Base-by-base conservation (phyloP, 1,140 invertebrate species). In the Drosophila sp. region DNA sequence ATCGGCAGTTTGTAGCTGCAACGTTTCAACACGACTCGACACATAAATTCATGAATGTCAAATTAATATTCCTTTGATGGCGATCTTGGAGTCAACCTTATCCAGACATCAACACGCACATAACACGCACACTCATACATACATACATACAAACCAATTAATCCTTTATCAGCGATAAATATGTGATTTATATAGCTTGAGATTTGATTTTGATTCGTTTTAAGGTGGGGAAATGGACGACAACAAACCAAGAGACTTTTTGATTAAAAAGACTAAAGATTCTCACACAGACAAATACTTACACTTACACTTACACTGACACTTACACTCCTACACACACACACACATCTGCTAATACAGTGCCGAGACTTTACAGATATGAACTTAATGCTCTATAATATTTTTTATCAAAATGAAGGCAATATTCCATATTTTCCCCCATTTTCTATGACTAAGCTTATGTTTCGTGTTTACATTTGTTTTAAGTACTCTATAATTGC, bases 31-130 rank as follows among this genome's bases (percentile, higher is more conserved):
- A 51, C n/a, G 48, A 34, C 9, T 27, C 34, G 13, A 40, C 70
- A 77, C 69, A 86, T 86, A 86, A 80, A 86, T 84, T 78, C 77
- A 84, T 84, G 76, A 86, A 86, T 80, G 81, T 84, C 81, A 84
- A 80, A 84, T 86, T 86, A 75, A 80, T 77, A 71, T 71, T 86
- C 71, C 74, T 73, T 69, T 75, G 76, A 63, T 73, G 72, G 58
- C 25, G 4, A 18, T 32, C 46, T 38, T 48, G 45, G 11, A 14
- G 38, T 51, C 32, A 21, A n/a, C 36, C 11, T 32, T 65, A 51
- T 72, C 62, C 21, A 25, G 25, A 21, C 2, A 32, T 18, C 36
- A 50, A n/a, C 56, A 69, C 43, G 34, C 21, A 56, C 41, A 57
- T 38, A 36, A 43, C 57, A 40, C 16, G 4, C 14, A 25, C 16